Evolutionary conservation across 2,113 vertebrate genomes (phyloP).

Genomic region (Probosciger aterrimus): DNA sequence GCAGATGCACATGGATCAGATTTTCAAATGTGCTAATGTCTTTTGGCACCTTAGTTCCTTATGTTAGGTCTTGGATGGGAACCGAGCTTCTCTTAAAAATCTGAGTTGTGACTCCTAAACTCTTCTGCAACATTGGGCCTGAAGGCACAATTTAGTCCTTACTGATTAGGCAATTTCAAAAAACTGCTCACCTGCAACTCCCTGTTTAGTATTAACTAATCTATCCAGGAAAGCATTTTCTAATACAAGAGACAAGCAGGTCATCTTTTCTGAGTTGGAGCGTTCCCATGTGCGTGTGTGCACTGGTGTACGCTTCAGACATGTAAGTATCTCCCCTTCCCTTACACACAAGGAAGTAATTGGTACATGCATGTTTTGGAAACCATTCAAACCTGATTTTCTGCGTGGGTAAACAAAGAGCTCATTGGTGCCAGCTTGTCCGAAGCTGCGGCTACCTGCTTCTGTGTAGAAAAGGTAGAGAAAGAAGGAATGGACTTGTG

Average conservation of each 20-base stretch:
- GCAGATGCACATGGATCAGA: background rate
- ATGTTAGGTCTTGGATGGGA: background rate
- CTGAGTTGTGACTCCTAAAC: background rate
- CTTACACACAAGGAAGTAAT: conserved; percentile 48
- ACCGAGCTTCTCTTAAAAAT: background rate
- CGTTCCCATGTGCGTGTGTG: fast-evolving
- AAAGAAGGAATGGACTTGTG: background rate
- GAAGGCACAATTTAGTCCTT: background rate
- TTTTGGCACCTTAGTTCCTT: background rate
- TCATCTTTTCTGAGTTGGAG: background rate
- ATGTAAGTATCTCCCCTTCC: conserved; percentile 46
- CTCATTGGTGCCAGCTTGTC: background rate
- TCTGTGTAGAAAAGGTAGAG: background rate
- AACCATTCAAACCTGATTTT: conserved; percentile 55
- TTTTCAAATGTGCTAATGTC: background rate
- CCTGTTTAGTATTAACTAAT: background rate
- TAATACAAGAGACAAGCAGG: background rate
- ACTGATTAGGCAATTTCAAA: conserved; percentile 42
- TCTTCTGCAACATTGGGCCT: background rate
- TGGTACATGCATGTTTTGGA: conserved; percentile 60
- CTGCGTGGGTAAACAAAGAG: conserved; percentile 46
- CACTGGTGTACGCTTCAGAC: background rate
- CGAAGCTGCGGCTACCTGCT: background rate
- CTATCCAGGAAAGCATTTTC: background rate
- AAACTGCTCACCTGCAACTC: conserved; percentile 30